phyloP scores from a whole-genome alignment of 2,888 invertebrate species.

The Hedychridium roseum region DNA sequence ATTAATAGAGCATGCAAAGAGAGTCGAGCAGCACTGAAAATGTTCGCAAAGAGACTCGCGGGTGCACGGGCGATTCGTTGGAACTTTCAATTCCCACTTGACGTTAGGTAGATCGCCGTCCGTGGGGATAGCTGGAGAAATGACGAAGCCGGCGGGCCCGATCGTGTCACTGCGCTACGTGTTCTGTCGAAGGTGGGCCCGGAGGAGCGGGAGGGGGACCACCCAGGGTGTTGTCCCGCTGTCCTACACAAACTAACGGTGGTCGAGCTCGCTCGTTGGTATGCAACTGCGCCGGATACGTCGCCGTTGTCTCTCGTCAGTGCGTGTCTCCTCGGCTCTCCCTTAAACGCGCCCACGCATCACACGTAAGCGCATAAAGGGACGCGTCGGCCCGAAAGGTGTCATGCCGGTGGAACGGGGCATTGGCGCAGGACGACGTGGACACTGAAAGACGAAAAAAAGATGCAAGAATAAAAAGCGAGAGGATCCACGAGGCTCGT shows the following conservation, averaged over 20 bases:
- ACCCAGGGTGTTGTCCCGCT: constrained; percentile 32
- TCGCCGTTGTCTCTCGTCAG: constrained; percentile 19
- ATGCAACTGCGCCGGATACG: constrained; percentile 28
- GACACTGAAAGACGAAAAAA: constrained; percentile 4
- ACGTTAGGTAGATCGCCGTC: no score
- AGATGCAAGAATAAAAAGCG: constrained; percentile 10
- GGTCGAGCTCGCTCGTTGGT: constrained; percentile 33
- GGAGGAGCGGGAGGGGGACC: constrained; percentile 23
- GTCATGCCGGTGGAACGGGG: constrained; percentile 8
- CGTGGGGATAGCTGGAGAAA: no score
- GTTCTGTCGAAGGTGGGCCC: constrained; percentile 6
- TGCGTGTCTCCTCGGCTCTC: constrained; percentile 6
- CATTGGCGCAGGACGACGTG: neutral
- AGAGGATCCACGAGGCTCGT: constrained; percentile 4
- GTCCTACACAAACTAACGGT: constrained; percentile 32
- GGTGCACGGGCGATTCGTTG: no score
- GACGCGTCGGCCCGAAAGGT: constrained; percentile 28
- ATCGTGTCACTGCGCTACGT: no score
- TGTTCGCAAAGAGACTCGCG: no score
- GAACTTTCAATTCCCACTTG: no score
- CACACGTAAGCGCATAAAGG: constrained; percentile 32
- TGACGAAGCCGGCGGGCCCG: no score
- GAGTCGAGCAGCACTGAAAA: no score
- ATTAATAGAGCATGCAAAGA: no score
- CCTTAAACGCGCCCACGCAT: constrained; percentile 41